Base-by-base conservation (phyloP, 2,888 invertebrate species). In the Lepidocyrtoides sp. region DNA sequence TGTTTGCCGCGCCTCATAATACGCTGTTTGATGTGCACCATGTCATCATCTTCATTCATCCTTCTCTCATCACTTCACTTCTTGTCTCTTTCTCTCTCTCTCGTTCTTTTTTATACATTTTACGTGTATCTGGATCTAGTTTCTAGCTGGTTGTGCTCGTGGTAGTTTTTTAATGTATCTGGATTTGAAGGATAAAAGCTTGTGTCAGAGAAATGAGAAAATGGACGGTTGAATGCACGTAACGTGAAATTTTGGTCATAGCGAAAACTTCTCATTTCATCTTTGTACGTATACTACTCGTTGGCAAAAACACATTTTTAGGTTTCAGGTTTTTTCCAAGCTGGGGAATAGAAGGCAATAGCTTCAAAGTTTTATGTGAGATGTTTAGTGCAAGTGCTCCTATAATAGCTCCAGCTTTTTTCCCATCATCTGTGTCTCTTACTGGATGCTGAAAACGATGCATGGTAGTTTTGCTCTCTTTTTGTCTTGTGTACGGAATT, bases 191-290 rank as follows among this genome's bases (percentile, higher is more conserved):
- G 86, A 87, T 77, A 63, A 77, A 60, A 63, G 77, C 63, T 77
- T 77, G 32, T 87, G 86, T 79, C 77, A 63, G 77, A 60, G 77
- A 87, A 87, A 87, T 87, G 86, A 87, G 86, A 87, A 87, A 87
- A 85, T 85, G 60, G 86, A 87, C 77, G 86, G 86, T 63, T 87
- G 86, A 87, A 48, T 87, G 86, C 86, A 79, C 86, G 77, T 2
- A 36, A 36, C n/a, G n/a, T 86, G 75, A 85, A 85, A 57, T 57
- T 20, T 26, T 85, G 75, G 85, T 44, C 32, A 82, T 29, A 17
- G 17, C 7, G 20, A 26, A 23, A 14, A 20, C 26, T 51, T 51
- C 77, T 77, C 48, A 48, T 81, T 48, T 54, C 20, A 77, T 77
- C 54, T n/a, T 81, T n/a, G 57, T 81, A 57, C 14, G 20, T 20